Conservation (phyloP, 2,888 invertebrate genomes). For the Diaperis boleti region DNA sequence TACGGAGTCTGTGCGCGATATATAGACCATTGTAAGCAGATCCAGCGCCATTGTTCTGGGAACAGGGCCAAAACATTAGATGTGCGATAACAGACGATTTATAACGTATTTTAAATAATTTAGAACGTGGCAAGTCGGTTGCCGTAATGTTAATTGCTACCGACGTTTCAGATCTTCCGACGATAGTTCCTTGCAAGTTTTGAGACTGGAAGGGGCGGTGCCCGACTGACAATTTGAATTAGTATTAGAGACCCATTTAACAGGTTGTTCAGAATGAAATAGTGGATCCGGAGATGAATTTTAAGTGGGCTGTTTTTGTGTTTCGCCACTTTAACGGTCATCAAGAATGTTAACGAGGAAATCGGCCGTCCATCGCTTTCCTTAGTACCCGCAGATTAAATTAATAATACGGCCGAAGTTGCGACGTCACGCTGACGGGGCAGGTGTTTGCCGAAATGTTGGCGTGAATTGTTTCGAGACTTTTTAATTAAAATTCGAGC, state of each 20-base stretch:
- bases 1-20: conserved; percentile 47
- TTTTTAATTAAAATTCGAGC: conserved; percentile 39
- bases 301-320: conserved; percentile 54
- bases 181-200: conserved; percentile 53
- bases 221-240: conserved; percentile 55
- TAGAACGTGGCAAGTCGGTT: conserved; percentile 55
- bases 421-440: conserved; percentile 37
- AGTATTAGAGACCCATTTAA: conserved; percentile 50
- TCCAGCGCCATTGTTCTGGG: conserved; percentile 58
- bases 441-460: conserved; percentile 34
- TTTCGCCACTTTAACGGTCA: conserved; percentile 44
- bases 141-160: conserved; percentile 55
- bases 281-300: conserved; percentile 54
- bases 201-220: conserved; percentile 53
- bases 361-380: conserved; percentile 37
- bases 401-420: conserved; percentile 41
- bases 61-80: conserved; percentile 52
- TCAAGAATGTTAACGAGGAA: conserved; percentile 45
- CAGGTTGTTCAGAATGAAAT: conserved; percentile 54
- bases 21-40: conserved; percentile 61
- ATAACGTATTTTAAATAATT: conserved; percentile 59
- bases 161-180: conserved; percentile 50
- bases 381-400: conserved; percentile 38
- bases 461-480: conserved; percentile 31
- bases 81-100: conserved; percentile 59